Evolutionary conservation across 2,797 vertebrate genomes (phyloP), one percentile per base, ranked within the genome.

Genomic region (Anguilla pacifica): DNA sequence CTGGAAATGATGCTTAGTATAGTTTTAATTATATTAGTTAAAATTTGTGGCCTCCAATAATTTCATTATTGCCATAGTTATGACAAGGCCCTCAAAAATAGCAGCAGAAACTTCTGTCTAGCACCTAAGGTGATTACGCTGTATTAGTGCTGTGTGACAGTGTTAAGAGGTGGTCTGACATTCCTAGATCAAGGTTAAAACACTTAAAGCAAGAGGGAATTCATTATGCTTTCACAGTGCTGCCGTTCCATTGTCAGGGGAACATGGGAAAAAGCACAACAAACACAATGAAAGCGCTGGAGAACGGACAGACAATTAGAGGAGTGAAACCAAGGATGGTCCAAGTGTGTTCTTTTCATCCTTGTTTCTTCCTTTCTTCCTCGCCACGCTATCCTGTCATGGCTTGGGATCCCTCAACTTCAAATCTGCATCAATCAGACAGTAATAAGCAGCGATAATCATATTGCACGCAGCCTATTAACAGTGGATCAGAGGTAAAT

Each of bases 151-250:
- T 19, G 83, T 84, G 83, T 84, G 64, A 86, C 64, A 87, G 72
- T 4, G 77, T 81, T 70, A 89, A 77, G 85, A 84, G 7, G 17
- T 81, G 85, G 43, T 74, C 84, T 84, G 81, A 77, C 11, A 86
- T 87, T 53, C 51, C 28, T 82, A 31, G 67, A 87, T 39, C 87
- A 89, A 89, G 90, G 89, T 89, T 79, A 89, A 86, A 84, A 57
- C 81, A 84, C 86, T 87, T 77, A 67, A 85, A 77, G 72, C 25
- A 87, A 89, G 43, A 87, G 86, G 64, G 39, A 86, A 46, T 55
- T 49, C 53, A 86, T 88, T 89, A 74, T 87, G 85, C 67, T 82
- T 77, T 83, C 72, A 79, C 15, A 83, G 57, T 28, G 43, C 79
- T 51, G 79, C 51, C 7, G 43, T 46, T 51, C n/a, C 79, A 51